phyloP scores from a whole-genome alignment of 2,888 invertebrate genomes.

The Diachrysia chrysitis region DNA sequence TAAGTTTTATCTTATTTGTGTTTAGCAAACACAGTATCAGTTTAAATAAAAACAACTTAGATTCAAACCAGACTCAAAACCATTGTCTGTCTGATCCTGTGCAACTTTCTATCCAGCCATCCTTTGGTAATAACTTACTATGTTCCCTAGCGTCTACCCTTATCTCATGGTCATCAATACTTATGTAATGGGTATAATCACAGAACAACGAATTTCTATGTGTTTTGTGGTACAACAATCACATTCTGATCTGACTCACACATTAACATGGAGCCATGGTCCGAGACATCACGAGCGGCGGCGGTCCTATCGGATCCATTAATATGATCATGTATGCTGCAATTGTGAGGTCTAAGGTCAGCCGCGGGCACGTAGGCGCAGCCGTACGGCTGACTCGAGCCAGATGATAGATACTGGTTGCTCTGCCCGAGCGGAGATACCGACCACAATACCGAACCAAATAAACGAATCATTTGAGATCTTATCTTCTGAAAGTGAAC shows the following conservation, averaged over 20 bases:
- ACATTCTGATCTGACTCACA: neutral
- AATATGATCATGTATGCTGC: slow-evolving; percentile 8
- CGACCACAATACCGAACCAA: neutral
- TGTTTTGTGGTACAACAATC: neutral
- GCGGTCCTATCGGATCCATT: slow-evolving; percentile 5
- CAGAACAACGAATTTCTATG: neutral
- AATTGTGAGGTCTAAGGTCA: slow-evolving; percentile 5
- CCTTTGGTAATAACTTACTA: too few species aligned
- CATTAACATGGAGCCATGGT: neutral
- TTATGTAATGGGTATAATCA: neutral
- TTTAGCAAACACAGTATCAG: too few species aligned
- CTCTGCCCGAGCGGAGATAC: neutral
- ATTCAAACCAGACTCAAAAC: too few species aligned
- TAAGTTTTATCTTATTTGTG: too few species aligned
- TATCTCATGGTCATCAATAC: too few species aligned
- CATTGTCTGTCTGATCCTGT: too few species aligned
- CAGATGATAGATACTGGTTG: slow-evolving; percentile 3
- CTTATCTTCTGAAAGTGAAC: neutral
- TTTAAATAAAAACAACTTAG: too few species aligned
- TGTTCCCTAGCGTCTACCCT: too few species aligned
- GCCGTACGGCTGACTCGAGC: neutral
- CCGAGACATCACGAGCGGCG: slow-evolving; percentile 1
- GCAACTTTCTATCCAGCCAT: too few species aligned
- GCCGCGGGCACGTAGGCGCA: neutral
- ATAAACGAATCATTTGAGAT: neutral